Percentiles rank a stretch among this genome's conserved stretches.
These are phyloP conservation scores for Probosciger aterrimus DNA, from an alignment of 2,113 vertebrate genomes.

Conservation along the genomic window DNA sequence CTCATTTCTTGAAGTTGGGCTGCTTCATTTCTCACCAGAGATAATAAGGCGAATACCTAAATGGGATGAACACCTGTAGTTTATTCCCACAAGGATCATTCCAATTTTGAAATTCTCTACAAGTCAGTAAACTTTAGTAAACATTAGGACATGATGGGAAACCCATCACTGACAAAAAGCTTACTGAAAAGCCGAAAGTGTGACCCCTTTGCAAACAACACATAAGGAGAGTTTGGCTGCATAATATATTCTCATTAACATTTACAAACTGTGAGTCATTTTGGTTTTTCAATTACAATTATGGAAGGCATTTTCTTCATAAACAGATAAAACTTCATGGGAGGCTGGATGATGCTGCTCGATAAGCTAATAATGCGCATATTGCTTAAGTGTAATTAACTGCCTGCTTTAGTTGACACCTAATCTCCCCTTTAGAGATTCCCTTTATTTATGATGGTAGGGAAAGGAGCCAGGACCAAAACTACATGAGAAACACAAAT, in stretches of 20 bases:
- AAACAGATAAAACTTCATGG: neutral
- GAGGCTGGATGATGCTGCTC: neutral
- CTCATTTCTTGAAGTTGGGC: neutral
- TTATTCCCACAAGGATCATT: neutral
- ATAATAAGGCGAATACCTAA: neutral
- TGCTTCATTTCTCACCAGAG: neutral
- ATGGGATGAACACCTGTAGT: neutral
- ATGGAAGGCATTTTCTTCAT: neutral
- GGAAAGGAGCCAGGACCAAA: neutral
- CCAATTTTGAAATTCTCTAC: neutral
- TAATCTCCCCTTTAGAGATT: neutral
- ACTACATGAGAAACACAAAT: neutral
- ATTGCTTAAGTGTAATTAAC: neutral
- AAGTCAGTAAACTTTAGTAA: neutral
- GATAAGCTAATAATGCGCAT: neutral
- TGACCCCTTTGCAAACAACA: neutral
- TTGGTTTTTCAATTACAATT: neutral
- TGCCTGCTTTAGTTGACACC: neutral
- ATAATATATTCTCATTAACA: neutral
- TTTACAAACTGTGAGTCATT: neutral
- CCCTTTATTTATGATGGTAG: neutral
- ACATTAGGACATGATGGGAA: neutral
- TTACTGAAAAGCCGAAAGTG: neutral
- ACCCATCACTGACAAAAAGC: neutral
- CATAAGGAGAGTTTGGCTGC: neutral